phyloP scores from a whole-genome alignment of 2,888 invertebrate species.

The Frankliniella intonsa region DNA sequence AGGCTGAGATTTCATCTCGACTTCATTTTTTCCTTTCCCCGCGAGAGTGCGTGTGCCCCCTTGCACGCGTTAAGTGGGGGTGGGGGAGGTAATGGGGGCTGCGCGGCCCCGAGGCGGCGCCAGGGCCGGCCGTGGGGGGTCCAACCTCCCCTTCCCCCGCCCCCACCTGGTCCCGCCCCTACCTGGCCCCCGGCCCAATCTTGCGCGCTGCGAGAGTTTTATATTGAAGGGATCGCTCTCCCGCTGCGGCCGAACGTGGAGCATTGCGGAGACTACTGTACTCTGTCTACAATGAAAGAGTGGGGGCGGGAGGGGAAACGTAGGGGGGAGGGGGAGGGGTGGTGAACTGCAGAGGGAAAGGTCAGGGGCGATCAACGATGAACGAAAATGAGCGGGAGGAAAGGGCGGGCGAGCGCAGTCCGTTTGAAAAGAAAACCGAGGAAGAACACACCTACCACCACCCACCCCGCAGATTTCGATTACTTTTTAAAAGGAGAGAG shows the following conservation, averaged over 20 bases:
- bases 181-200: not conserved
- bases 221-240: not conserved
- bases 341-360: not conserved
- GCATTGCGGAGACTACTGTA: not conserved
- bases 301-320: not conserved
- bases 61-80: not conserved
- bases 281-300: not conserved
- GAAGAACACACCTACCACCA: too few relatives aligned
- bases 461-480: too few relatives aligned
- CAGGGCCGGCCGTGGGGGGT: not conserved
- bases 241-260: not conserved
- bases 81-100: not conserved
- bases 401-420: too few relatives aligned
- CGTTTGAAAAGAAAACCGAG: too few relatives aligned
- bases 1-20: too few relatives aligned
- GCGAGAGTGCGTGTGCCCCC: too few relatives aligned
- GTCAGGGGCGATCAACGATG: too few relatives aligned
- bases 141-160: not conserved
- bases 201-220: not conserved
- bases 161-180: not conserved
- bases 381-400: too few relatives aligned
- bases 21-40: too few relatives aligned
- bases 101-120: not conserved
- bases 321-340: not conserved
- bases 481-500: too few relatives aligned